Evolutionary conservation across 1,140 invertebrate species (phyloP), one percentile per base, ranked within the genome.

Genomic region (Limonius californicus): DNA sequence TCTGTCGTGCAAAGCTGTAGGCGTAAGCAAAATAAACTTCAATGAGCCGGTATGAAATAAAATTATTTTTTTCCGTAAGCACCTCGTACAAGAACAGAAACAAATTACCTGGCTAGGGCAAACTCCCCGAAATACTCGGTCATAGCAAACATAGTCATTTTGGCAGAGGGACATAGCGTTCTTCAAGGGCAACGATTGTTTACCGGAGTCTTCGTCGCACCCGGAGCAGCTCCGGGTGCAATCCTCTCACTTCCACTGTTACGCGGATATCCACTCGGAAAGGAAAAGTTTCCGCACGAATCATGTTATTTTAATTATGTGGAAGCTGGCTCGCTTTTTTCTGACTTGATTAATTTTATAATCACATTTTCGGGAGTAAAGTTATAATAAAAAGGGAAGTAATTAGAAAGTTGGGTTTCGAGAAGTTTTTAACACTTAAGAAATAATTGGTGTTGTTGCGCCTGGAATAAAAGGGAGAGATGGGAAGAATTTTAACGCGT

Each of bases 81-180:
- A n/a, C n/a, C n/a, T n/a, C n/a, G n/a, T n/a, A n/a, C n/a, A n/a
- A n/a, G n/a, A n/a, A n/a, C n/a, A n/a, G n/a, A 27, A 27, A 12
- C n/a, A 39, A 39, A 4, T 69, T 73, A 80, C 78, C 78, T 80
- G 60, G 77, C 74, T 55, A 80, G 63, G 64, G 78, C 78, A 70
- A 80, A 79, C 64, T 80, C 78, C 68, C 78, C 78, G 69, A 80
- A 79, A 70, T 80, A 80, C 68, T 80, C 78, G 57, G 77, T 80
- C 78, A 80, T 80, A 55, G 78, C 78, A 72, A 80, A 77, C 75
- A 77, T 77, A 68, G 63, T 65, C 19, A 50, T 50, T 3, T 11
- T 50, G 3, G 12, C 45, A 6, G 45, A 63, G 35, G 2, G 11
- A 11, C 35, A 39, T 39, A 39, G 2, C 2, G 8, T 12, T 6